Evolutionary conservation across 2,113 vertebrate species (phyloP).

Genomic region (Limnothrissa miodon): DNA sequence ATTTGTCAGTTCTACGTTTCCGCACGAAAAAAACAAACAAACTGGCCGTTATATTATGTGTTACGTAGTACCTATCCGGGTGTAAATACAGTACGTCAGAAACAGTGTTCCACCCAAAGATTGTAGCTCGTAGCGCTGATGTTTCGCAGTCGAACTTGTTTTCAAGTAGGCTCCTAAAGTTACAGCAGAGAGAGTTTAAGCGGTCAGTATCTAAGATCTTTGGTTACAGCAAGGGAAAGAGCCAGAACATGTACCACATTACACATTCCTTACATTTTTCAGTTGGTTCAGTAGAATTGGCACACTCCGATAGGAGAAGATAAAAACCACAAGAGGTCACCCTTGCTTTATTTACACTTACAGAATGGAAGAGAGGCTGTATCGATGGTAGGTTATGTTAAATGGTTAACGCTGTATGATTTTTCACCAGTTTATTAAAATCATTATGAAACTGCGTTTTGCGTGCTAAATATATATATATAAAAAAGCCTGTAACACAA

Average conservation of each 20-base stretch:
- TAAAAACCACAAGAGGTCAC: conserved; percentile 61
- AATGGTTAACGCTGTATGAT: no score
- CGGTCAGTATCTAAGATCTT: no score
- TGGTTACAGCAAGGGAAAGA: no score
- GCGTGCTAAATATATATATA: no score
- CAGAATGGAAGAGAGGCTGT: not conserved
- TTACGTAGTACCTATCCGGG: not conserved
- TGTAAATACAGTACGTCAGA: not conserved
- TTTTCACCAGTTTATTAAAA: no score
- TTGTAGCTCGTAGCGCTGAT: no score
- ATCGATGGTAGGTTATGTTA: no score
- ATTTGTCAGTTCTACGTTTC: no score
- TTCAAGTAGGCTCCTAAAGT: not conserved
- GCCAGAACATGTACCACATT: no score
- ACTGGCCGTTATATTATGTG: conserved; percentile 18
- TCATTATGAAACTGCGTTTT: no score
- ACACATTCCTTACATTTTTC: not conserved
- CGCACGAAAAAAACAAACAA: no score
- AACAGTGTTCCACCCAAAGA: not conserved
- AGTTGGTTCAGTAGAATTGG: not conserved
- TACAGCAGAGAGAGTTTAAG: not conserved
- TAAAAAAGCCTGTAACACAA: no score
- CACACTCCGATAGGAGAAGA: not conserved
- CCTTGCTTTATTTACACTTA: conserved; percentile 17
- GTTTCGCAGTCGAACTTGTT: not conserved